These are phyloP conservation scores for Strigamia transsilvanica DNA, from an alignment of 2,888 invertebrate species.

Conservation along the genomic window DNA sequence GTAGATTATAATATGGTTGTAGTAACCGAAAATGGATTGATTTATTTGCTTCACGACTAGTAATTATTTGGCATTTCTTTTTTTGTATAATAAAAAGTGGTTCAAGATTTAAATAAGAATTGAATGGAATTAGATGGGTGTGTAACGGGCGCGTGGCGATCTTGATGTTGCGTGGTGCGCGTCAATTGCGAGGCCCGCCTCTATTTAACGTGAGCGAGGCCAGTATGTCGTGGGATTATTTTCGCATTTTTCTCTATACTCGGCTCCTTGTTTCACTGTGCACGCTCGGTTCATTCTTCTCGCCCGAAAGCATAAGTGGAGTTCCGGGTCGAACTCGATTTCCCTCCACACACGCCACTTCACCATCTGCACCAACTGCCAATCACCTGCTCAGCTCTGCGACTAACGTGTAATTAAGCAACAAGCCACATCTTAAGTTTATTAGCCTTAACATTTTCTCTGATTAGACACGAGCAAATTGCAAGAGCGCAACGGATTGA, in stretches of 20 bases:
- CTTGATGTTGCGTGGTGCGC: slow-evolving; percentile 22
- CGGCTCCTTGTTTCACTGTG: neutral
- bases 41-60: neutral
- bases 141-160: slow-evolving; percentile 13
- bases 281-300: neutral
- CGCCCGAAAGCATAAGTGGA: slow-evolving; percentile 47
- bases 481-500: slow-evolving; percentile 29
- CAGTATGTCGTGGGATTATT: slow-evolving; percentile 48
- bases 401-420: slow-evolving; percentile 4
- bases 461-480: slow-evolving; percentile 27
- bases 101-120: slow-evolving; percentile 20
- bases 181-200: slow-evolving; percentile 16
- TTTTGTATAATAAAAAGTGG: neutral
- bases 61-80: neutral
- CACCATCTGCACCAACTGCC: neutral
- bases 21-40: neutral
- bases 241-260: neutral
- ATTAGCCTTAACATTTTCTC: slow-evolving; percentile 7
- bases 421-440: neutral
- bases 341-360: neutral
- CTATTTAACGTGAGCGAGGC: neutral
- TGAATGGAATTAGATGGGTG: slow-evolving; percentile 18
- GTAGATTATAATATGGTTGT: neutral
- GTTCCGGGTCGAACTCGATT: slow-evolving; percentile 49
- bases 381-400: slow-evolving; percentile 14